Base-by-base conservation (phyloP, 2,797 vertebrate genomes). In the Crocidura indochinensis region DNA sequence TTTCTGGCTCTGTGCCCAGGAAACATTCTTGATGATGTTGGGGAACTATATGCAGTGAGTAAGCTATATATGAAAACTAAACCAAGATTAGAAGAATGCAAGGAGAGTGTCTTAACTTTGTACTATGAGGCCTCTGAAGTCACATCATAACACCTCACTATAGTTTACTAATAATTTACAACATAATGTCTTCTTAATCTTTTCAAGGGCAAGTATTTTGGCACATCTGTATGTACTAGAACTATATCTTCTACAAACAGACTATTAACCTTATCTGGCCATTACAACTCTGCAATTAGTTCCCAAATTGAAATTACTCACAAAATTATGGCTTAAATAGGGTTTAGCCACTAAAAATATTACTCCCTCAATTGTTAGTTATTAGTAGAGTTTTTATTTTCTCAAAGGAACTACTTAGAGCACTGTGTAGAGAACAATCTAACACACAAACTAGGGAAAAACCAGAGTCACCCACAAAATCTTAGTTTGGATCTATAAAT, bases 221-320 rank as follows among this genome's bases (percentile, higher is more conserved):
- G 46, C 11, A 22, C 31, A 49, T 47, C 83, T 77, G 79, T 60
- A 65, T 76, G 60, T 3, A 65, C 27, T 64, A 46, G 17, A 87
- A 90, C n/a, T 85, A 4, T 26, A 88, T 74, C 38, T 27, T 51
- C 84, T 38, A 27, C 47, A 83, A 87, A 67, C 9, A 64, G 80
- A 78, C 71, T 8, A 6, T 60, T 73, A 85, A 83, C 27, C 84
- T 84, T 85, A 92, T 65, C 49, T 87, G 75, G 53, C 22, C 51
- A 88, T 92, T 68, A 38, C 51, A 69, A 82, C 10, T 46, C 84
- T 46, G 1, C 11, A 91, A 87, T 12, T 38, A 78, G 87, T 69
- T 31, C 38, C 62, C 10, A 72, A 91, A 86, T 75, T 8, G 27
- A 4, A 82, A 74, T 47, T 1, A 51, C 24, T 79, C 56, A 60